Base-by-base conservation (phyloP, 1,140 invertebrate species). In the Ylistrum balloti region DNA sequence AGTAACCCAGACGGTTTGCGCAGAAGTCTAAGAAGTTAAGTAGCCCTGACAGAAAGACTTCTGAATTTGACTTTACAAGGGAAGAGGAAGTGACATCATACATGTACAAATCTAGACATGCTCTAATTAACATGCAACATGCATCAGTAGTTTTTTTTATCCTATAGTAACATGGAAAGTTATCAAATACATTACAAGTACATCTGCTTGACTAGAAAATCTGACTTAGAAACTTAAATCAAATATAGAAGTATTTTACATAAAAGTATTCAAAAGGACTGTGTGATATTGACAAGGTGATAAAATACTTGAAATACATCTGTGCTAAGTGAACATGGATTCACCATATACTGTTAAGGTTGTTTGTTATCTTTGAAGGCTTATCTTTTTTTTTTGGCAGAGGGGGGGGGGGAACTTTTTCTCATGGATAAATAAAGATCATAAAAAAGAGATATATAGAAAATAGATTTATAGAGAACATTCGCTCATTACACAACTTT, bases 121-220 rank as follows among this genome's bases (percentile, higher is more conserved):
- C 56, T 74, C 3, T 9, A n/a, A 74, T 74, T 74, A 28, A 74
- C 56, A 74, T 74, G 56, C 56, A 74, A 74, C 56, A 74, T 74
- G 56, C 56, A 74, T 1, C 2, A n/a, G 28, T 74, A 74, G n/a
- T 9, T 74, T n/a, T 28, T n/a, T 17, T 22, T 74, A 17, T 28
- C 56, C n/a, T 28, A 45, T 45, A 22, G 3, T 28, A 22, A n/a
- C 17, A 74, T 28, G n/a, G 17, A 22, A 28, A 74, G 56, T 74
- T n/a, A 74, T 74, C 56, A n/a, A 38, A 28, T 74, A 74, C 28
- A 17, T 38, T 38, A 45, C 20, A 45, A 45, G 9, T 9, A 13
- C 17, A 15, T 17, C 41, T 17, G 17, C n/a, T n/a, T n/a, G n/a
- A n/a, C n/a, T n/a, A n/a, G n/a, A n/a, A n/a, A n/a, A n/a, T n/a